Evolutionary conservation across 2,113 vertebrate genomes (phyloP).

Genomic region (Myiopsitta monachus): DNA sequence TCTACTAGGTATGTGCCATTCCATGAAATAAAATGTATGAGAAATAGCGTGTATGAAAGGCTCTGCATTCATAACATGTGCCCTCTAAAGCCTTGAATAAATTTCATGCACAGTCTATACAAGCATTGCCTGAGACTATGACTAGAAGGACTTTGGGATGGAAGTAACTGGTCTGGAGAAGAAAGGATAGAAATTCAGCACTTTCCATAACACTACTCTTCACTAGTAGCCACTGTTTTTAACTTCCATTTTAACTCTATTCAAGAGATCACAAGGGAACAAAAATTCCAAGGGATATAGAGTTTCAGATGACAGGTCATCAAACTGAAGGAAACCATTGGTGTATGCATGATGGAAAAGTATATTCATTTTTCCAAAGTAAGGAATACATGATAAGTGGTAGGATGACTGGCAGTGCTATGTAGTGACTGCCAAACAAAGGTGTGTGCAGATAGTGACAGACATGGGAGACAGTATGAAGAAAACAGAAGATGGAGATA

Average conservation of each 20-base stretch:
- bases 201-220: background rate
- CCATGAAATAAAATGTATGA: background rate
- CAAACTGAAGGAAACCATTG: background rate
- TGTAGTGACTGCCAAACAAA: background rate
- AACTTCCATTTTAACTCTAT: background rate
- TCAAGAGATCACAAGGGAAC: background rate
- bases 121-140: background rate
- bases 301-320: background rate
- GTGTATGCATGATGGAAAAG: background rate
- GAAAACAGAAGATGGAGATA: background rate
- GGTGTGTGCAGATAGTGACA: background rate
- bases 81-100: background rate
- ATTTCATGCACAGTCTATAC: background rate
- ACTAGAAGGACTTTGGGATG: background rate
- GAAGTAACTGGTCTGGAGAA: background rate
- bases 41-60: background rate
- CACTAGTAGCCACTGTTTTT: background rate
- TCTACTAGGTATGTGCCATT: background rate
- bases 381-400: background rate
- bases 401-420: background rate
- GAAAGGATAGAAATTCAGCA: background rate
- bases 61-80: background rate
- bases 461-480: background rate
- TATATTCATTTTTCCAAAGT: background rate
- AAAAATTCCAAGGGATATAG: background rate